Percentiles rank a stretch among this genome's conserved stretches.
Evolutionary conservation across 2,113 vertebrate species (phyloP).

Genomic region (Petroica traversi): DNA sequence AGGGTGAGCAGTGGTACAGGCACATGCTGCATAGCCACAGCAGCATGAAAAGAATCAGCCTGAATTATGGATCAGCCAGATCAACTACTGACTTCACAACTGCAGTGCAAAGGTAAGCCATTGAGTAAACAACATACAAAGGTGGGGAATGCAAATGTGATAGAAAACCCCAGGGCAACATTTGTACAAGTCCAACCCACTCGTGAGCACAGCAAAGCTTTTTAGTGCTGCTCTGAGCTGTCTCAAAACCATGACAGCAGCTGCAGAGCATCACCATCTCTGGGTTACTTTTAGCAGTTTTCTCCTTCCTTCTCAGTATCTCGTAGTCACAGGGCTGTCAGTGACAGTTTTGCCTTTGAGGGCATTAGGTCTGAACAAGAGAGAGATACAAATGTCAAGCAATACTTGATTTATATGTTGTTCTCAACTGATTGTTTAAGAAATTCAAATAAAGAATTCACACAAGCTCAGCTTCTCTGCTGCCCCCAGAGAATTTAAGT

Average conservation of each 20-base stretch:
- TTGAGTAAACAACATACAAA: background rate
- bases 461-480: background rate
- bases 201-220: background rate
- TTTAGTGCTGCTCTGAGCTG: background rate
- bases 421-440: background rate
- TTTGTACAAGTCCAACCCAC: background rate
- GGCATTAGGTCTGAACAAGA: background rate
- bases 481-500: background rate
- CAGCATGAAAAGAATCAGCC: background rate
- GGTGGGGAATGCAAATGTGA: background rate
- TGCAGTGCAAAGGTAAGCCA: background rate
- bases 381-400: background rate
- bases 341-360: background rate
- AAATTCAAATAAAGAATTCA: constrained; percentile 22
- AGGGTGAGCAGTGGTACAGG: background rate
- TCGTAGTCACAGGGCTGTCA: background rate
- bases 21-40: background rate
- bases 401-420: background rate
- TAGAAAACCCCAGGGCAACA: background rate
- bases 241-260: background rate
- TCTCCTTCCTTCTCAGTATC: background rate
- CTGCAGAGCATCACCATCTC: background rate
- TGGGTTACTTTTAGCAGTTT: background rate
- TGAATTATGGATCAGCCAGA: background rate
- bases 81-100: background rate